phyloP scores from a whole-genome alignment of 2,797 vertebrate genomes.

The Bradypodion pumilum region DNA sequence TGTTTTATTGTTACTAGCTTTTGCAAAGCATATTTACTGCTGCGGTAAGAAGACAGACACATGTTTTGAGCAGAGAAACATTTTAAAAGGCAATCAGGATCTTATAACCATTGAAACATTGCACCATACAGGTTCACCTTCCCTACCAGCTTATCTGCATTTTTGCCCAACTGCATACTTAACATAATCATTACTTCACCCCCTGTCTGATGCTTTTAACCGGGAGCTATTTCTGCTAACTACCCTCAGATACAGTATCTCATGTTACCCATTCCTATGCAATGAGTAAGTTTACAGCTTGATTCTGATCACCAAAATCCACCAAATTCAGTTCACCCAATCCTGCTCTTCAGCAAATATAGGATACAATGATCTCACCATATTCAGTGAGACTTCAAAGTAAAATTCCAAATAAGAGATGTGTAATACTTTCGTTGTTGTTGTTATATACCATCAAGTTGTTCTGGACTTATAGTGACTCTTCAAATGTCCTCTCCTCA shows the following conservation, averaged over 20 bases:
- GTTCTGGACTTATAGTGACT: no score
- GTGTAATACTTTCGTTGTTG: no score
- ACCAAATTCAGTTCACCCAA: background rate
- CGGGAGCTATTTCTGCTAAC: background rate
- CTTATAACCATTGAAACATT: background rate
- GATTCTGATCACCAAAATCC: background rate
- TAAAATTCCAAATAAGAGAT: no score
- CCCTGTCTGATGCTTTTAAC: background rate
- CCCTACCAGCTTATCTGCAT: background rate
- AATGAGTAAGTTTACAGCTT: background rate
- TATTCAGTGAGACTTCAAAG: background rate
- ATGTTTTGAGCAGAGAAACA: background rate
- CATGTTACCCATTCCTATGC: background rate
- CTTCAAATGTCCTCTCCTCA: no score
- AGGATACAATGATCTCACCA: background rate
- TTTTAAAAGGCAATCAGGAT: background rate
- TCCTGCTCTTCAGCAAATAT: background rate
- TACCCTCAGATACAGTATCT: background rate
- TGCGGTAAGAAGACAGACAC: background rate
- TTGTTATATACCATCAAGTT: no score
- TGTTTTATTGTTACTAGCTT: background rate
- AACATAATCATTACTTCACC: background rate
- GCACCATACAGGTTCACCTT: background rate
- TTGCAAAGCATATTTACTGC: background rate
- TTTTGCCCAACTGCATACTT: background rate